Evolutionary conservation across 2,113 vertebrate species (phyloP), one percentile per base, ranked within the genome.

Genomic region (Melierax canorus): DNA sequence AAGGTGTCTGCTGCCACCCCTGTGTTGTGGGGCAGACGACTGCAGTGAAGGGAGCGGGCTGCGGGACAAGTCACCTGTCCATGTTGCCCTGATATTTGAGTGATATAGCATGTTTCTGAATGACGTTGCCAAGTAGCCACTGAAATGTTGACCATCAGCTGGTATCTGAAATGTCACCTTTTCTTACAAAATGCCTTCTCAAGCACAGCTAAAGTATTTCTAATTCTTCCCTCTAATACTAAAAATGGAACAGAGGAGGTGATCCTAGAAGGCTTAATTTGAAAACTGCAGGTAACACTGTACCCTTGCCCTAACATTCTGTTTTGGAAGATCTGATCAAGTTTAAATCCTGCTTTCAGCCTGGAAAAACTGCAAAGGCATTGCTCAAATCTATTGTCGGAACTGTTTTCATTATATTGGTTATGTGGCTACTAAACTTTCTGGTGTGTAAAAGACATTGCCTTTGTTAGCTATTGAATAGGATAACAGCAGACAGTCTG

Each of bases 21-120:
- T 0, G 3, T 9, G 24, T 6, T 6, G 9, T 12, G 14, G 74
- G 56, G 15, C 43, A 14, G 3, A 2, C 1, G 3, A 3, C 64
- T 34, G 30, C n/a, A 39, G 59, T 3, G 50, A 10, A 30, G 62
- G 55, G 22, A 53, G 51, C 14, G 26, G 45, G 12, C 67, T 29
- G 39, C 7, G 26, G 89, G 58, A 53, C 71, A 20, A 9, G 43
- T 36, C 39, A 3, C 27, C 13, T 38, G 38, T 38, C 38, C 38
- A n/a, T n/a, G n/a, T n/a, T n/a, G n/a, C n/a, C n/a, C n/a, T n/a
- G 32, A 11, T 84, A 22, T 14, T 53, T 48, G 50, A 90, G 43
- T 85, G 39, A 14, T 56, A 51, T 0, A 59, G 26, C 15, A 15
- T 43, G 9, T 41, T 63, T 72, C 27, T 92, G 32, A 80, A 36